phyloP scores from a whole-genome alignment of 2,113 vertebrate species.

The Eulemur macaco region DNA sequence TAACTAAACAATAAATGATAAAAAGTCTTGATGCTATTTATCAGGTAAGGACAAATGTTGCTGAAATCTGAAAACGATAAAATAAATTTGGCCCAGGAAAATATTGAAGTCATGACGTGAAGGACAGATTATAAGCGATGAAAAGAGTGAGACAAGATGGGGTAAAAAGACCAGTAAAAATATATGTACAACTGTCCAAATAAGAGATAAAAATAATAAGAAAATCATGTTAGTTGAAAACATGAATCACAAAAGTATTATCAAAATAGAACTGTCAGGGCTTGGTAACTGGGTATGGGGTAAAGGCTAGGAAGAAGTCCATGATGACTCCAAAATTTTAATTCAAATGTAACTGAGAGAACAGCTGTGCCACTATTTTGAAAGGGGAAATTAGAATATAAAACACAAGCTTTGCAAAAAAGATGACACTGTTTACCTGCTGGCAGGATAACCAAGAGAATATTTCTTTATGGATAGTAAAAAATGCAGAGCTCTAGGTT shows the following conservation, averaged over 20 bases:
- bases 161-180: not conserved
- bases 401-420: not conserved
- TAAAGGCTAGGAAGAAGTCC: not conserved
- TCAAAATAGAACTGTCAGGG: not conserved
- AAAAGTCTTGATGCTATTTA: not conserved
- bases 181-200: not conserved
- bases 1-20: not conserved
- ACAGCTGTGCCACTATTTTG: not conserved
- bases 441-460: not conserved
- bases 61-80: not conserved
- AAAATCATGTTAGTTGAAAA: not conserved
- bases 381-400: not conserved
- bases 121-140: not conserved
- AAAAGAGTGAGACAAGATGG: not conserved
- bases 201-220: not conserved
- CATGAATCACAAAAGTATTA: not conserved
- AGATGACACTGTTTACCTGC: not conserved
- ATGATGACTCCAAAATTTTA: not conserved
- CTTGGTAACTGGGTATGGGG: not conserved
- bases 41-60: not conserved
- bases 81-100: not conserved
- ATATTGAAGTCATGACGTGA: not conserved
- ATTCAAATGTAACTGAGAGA: not conserved
- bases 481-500: not conserved
- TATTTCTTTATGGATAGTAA: not conserved